These are phyloP conservation scores for Baronia brevicornis DNA, from an alignment of 2,888 invertebrate species.

Conservation along the genomic window DNA sequence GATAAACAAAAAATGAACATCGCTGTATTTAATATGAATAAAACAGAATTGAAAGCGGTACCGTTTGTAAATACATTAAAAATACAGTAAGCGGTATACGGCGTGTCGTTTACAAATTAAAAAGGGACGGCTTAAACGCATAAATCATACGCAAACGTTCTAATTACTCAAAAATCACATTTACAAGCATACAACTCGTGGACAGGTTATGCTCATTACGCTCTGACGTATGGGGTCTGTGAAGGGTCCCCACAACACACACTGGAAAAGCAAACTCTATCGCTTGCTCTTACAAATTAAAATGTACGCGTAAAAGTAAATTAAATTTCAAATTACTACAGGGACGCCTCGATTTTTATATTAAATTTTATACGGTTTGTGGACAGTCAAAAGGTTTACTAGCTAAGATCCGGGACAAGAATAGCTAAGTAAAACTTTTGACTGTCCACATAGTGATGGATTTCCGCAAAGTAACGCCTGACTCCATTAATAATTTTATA, in stretches of 20 bases:
- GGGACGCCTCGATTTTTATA: too few species aligned
- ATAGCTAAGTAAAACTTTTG: too few species aligned
- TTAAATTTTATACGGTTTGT: too few species aligned
- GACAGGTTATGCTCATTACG: conserved; percentile 55
- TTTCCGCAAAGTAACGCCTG: too few species aligned
- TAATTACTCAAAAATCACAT: conserved; percentile 62
- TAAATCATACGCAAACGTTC: conserved; percentile 51
- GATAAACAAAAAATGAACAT: conserved; percentile 13
- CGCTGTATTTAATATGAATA: conserved; percentile 10
- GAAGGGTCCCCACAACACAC: conserved; percentile 25
- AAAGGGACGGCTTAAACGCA: conserved; percentile 38
- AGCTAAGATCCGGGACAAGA: too few species aligned
- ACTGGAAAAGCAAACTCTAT: conserved; percentile 37
- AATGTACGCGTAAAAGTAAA: conserved; percentile 30
- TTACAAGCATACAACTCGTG: conserved; percentile 41
- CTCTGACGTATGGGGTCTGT: conserved; percentile 23
- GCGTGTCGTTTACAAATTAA: conserved; percentile 43
- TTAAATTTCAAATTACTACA: too few species aligned
- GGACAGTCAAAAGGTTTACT: too few species aligned
- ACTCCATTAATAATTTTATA: too few species aligned
- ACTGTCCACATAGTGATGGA: too few species aligned
- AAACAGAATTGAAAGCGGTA: conserved; percentile 35
- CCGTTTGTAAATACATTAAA: conserved; percentile 30
- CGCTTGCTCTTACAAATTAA: conserved; percentile 32
- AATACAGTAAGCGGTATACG: conserved; percentile 22